These are phyloP conservation scores for Heterodera schachtii DNA, from an alignment of 1,140 invertebrate species.

Conservation along the genomic window DNA sequence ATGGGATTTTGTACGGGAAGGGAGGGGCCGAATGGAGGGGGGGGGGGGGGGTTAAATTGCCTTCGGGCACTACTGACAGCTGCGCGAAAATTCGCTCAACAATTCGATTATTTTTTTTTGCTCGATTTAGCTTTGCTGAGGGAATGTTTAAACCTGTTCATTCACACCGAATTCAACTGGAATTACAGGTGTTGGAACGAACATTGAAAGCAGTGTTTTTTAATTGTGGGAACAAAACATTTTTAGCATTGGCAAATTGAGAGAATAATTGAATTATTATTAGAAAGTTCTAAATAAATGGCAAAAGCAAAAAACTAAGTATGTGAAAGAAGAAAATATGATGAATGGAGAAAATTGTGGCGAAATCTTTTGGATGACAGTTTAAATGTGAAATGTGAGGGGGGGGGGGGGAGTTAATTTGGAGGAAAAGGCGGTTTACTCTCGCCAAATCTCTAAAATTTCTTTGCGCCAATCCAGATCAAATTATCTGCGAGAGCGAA, in stretches of 20 bases:
- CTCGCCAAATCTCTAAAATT: background rate
- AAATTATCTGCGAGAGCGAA: background rate
- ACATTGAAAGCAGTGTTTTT: background rate
- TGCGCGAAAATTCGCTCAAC: background rate
- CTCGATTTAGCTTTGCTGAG: background rate
- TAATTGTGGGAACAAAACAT: background rate
- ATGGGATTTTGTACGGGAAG: background rate
- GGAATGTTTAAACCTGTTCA: constrained; percentile 3
- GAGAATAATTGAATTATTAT: background rate
- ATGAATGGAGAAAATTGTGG: background rate
- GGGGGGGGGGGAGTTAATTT: background rate
- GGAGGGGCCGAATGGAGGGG: too few species aligned
- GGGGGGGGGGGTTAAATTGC: background rate
- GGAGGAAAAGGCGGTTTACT: constrained; percentile 1
- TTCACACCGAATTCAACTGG: background rate
- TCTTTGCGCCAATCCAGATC: constrained; percentile 9
- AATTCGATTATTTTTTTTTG: constrained; percentile 17
- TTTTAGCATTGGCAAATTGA: background rate
- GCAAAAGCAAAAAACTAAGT: background rate
- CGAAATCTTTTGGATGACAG: background rate
- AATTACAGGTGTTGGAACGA: background rate
- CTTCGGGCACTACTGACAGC: background rate
- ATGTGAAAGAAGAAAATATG: background rate
- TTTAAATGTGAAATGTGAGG: background rate
- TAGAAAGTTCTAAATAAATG: too few species aligned